Evolutionary conservation across 2,797 vertebrate genomes (phyloP).

Genomic region (Micromesistius poutassou): DNA sequence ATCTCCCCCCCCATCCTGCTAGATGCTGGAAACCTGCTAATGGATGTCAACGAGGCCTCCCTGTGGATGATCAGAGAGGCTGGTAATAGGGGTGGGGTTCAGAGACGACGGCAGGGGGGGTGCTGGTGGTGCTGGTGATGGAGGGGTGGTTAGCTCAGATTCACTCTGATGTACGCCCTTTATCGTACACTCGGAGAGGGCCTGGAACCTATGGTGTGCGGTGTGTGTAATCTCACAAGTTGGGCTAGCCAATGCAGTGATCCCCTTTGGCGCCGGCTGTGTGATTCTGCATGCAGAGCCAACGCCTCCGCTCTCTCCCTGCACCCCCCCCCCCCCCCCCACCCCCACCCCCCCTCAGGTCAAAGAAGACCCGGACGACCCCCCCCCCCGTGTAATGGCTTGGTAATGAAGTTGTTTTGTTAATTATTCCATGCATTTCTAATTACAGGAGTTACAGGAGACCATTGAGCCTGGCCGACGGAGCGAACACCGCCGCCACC

Average conservation of each 20-base stretch:
- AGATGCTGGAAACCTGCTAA: conserved; percentile 70
- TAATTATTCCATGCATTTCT: conserved; percentile 62
- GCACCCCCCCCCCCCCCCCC: conserved; percentile 12
- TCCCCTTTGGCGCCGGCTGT: too few relatives aligned
- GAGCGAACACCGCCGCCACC: conserved; percentile 16
- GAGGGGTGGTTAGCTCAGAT: conserved; percentile 27
- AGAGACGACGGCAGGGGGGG: background rate
- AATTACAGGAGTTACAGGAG: conserved; percentile 56
- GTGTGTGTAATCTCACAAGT: background rate
- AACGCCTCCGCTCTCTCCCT: background rate
- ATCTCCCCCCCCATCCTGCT: conserved; percentile 45
- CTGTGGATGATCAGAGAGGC: conserved; percentile 52
- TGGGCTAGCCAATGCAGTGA: background rate
- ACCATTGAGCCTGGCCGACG: conserved; percentile 23
- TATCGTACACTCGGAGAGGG: conserved; percentile 28
- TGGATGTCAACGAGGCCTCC: conserved; percentile 69
- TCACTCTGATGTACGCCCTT: conserved; percentile 25
- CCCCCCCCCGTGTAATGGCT: conserved; percentile 25
- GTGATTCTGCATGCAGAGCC: too few relatives aligned
- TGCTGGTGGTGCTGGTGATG: background rate
- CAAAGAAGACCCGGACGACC: background rate
- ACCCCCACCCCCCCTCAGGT: background rate
- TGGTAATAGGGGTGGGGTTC: conserved; percentile 6
- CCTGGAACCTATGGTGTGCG: too few relatives aligned
- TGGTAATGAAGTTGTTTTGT: conserved; percentile 41